These are phyloP conservation scores for Neomorphus geoffroyi DNA, from an alignment of 2,797 vertebrate species.

Conservation along the genomic window DNA sequence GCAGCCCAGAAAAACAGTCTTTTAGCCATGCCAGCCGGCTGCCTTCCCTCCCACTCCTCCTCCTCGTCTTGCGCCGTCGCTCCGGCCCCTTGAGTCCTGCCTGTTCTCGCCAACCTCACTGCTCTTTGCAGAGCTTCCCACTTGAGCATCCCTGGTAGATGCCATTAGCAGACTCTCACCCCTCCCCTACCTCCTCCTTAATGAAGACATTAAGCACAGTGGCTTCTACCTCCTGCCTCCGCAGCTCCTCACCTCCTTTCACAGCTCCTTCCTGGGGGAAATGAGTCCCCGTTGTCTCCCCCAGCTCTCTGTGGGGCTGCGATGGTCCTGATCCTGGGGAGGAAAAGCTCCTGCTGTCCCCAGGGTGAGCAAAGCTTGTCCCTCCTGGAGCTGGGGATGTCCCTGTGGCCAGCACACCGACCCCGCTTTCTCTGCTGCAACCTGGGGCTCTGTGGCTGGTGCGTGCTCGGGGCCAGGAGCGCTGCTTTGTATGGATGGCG, in stretches of 20 bases:
- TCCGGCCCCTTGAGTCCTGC: background rate
- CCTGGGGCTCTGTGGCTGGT: background rate
- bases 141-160: background rate
- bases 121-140: background rate
- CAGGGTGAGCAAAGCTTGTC: rapidly evolving
- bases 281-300: background rate
- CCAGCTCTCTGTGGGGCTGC: background rate
- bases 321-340: background rate
- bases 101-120: background rate
- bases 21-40: background rate
- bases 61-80: background rate
- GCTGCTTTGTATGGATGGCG: conserved; percentile 85
- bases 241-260: background rate
- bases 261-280: rapidly evolving
- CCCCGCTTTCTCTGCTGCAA: rapidly evolving
- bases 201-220: background rate
- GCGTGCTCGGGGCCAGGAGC: background rate
- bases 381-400: background rate
- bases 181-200: background rate
- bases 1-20: background rate
- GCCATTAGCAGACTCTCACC: background rate
- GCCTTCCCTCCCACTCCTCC: background rate
- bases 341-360: background rate
- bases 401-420: rapidly evolving
- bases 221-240: background rate